phyloP scores from a whole-genome alignment of 2,113 vertebrate species.

The Serilophus lunatus region DNA sequence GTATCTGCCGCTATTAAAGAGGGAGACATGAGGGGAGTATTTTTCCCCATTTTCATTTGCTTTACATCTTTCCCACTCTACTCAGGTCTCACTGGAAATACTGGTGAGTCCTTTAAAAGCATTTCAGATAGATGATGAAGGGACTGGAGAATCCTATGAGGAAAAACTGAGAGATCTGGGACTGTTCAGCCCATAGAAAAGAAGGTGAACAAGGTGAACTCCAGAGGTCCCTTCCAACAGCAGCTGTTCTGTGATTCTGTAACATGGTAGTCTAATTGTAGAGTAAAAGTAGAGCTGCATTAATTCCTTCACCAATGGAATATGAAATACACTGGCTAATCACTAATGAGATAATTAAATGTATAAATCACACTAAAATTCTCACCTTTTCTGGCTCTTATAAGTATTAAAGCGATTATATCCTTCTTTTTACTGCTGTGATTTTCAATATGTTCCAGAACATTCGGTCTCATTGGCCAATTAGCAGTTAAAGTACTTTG shows the following conservation, averaged over 20 bases:
- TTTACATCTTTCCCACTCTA: not conserved
- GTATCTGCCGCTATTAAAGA: not conserved
- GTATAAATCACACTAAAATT: not conserved
- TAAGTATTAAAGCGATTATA: not conserved
- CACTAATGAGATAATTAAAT: slow-evolving; percentile 25
- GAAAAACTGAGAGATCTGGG: too few relatives aligned
- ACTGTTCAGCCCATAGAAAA: too few relatives aligned
- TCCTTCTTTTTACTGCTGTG: not conserved
- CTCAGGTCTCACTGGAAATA: not conserved
- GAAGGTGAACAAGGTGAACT: not conserved
- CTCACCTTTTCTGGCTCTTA: not conserved
- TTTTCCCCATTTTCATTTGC: not conserved
- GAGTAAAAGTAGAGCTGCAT: not conserved
- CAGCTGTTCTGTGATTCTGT: not conserved
- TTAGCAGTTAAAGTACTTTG: not conserved
- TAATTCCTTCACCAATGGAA: slow-evolving; percentile 10
- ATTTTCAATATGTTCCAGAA: slow-evolving; percentile 12
- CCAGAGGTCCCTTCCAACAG: not conserved
- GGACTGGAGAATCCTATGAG: not conserved
- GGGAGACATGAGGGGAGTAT: not conserved
- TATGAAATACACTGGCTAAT: not conserved
- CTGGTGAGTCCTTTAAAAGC: not conserved
- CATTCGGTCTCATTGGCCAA: not conserved
- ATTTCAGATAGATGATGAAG: not conserved
- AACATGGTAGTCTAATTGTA: not conserved